phyloP scores from a whole-genome alignment of 2,888 invertebrate genomes.

The Patella ulyssiponensis region DNA sequence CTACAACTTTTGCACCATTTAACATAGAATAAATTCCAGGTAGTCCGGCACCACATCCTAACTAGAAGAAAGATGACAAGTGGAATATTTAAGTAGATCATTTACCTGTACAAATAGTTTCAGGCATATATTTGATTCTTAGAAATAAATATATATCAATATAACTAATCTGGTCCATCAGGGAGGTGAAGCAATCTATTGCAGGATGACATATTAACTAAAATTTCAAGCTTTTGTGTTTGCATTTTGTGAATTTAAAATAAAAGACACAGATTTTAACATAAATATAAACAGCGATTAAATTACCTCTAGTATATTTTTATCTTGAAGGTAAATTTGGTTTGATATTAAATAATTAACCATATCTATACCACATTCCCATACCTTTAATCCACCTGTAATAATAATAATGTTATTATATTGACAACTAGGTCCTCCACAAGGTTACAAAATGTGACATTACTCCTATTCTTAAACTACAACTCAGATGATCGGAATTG shows the following conservation, averaged over 20 bases:
- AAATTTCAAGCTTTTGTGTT: no score
- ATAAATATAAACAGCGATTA: background rate
- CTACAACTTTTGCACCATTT: constrained; percentile 79
- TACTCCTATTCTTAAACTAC: no score
- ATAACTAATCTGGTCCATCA: no score
- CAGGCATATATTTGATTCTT: no score
- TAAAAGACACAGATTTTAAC: no score
- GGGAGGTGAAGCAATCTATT: no score
- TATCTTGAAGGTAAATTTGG: constrained; percentile 66
- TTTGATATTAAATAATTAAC: constrained; percentile 74
- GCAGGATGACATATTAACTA: no score
- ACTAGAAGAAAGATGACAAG: constrained; percentile 61
- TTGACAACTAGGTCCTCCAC: no score
- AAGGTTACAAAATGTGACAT: no score
- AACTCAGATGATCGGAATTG: no score
- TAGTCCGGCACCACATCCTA: constrained; percentile 93
- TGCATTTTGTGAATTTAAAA: no score
- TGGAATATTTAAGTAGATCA: background rate
- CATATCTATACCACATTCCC: constrained; percentile 93
- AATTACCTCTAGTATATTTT: constrained; percentile 80
- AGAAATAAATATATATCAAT: no score
- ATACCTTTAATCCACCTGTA: constrained; percentile 92
- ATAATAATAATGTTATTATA: constrained; percentile 42
- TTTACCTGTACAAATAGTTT: background rate
- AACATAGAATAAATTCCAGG: constrained; percentile 85